Evolutionary conservation across 2,888 invertebrate genomes (phyloP).

Genomic region (Macrostomum cliftonense): DNA sequence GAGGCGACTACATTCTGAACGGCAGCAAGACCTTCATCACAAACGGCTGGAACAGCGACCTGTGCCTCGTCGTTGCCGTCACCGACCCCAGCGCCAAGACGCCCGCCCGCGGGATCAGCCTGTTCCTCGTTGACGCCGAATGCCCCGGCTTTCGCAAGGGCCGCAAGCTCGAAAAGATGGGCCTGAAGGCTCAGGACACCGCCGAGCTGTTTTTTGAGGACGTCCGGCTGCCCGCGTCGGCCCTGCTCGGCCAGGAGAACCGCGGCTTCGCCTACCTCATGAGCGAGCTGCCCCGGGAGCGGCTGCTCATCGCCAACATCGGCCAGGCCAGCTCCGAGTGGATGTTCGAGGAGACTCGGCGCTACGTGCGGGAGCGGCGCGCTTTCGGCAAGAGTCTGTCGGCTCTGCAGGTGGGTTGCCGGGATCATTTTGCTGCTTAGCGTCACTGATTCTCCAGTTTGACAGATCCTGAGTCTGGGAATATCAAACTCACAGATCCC

Average conservation of each 20-base stretch:
- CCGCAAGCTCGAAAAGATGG: conserved; percentile 37
- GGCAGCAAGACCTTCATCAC: conserved; percentile 40
- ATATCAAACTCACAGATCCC: too few species aligned
- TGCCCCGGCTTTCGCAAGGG: conserved; percentile 39
- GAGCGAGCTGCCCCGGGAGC: conserved; percentile 39
- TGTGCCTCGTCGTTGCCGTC: conserved; percentile 38
- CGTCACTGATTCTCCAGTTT: too few species aligned
- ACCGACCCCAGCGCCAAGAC: conserved; percentile 36
- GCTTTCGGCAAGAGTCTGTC: conserved; percentile 38
- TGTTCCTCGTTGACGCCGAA: conserved; percentile 38
- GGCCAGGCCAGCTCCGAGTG: conserved; percentile 31
- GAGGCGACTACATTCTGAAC: conserved; percentile 37
- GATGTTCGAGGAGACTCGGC: conserved; percentile 39
- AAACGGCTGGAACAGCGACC: conserved; percentile 36
- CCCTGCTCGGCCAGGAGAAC: conserved; percentile 33
- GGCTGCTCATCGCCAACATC: conserved; percentile 33
- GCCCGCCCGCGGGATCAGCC: conserved; percentile 37
- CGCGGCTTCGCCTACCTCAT: conserved; percentile 38
- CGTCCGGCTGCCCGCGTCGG: conserved; percentile 31
- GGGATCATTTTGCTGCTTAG: not conserved
- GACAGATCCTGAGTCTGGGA: too few species aligned
- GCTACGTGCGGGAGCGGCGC: conserved; percentile 35
- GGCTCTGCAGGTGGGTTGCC: conserved; percentile 27
- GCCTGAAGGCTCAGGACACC: conserved; percentile 35
- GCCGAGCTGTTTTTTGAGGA: conserved; percentile 39